A percentile compares a stretch with the other conserved stretches of the same genome.
These are phyloP conservation scores for Macrophya alboannulata DNA, from an alignment of 2,888 invertebrate genomes.

Conservation along the genomic window DNA sequence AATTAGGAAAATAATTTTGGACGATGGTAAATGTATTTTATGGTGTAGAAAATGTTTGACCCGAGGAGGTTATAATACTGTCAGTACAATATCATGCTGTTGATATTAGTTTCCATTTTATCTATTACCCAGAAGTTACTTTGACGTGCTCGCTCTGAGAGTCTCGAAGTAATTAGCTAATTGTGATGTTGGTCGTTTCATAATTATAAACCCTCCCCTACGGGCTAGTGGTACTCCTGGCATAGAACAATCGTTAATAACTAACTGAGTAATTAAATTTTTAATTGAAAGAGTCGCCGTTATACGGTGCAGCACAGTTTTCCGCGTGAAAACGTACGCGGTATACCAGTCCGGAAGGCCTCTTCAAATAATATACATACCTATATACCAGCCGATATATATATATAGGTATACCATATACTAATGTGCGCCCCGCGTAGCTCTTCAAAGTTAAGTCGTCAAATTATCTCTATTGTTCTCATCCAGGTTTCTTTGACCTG, in stretches of 20 bases:
- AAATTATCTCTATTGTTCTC: constrained; percentile 52
- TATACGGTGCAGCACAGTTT: background rate
- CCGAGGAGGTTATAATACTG: too few relatives aligned
- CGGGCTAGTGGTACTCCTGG: background rate
- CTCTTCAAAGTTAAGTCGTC: constrained; percentile 48
- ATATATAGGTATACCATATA: background rate
- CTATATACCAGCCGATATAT: background rate
- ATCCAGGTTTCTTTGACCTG: constrained; percentile 30
- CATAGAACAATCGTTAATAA: constrained; percentile 44
- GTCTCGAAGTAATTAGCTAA: constrained; percentile 48
- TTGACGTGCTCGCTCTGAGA: background rate
- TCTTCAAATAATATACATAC: background rate
- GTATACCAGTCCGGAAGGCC: background rate
- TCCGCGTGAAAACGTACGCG: background rate
- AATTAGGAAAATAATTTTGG: too few relatives aligned
- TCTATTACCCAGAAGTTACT: background rate
- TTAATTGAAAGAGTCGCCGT: constrained; percentile 43
- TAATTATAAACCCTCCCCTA: background rate
- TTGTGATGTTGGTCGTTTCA: constrained; percentile 47
- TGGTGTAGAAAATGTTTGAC: too few relatives aligned
- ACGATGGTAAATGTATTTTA: too few relatives aligned
- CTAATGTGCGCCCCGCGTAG: background rate
- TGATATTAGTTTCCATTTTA: background rate
- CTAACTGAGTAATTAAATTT: constrained; percentile 41
- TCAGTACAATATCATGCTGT: background rate